A percentile compares a stretch with the other conserved stretches of the same genome.
These are phyloP conservation scores for Xylophagus ater DNA, from an alignment of 2,888 invertebrate species.

Conservation along the genomic window DNA sequence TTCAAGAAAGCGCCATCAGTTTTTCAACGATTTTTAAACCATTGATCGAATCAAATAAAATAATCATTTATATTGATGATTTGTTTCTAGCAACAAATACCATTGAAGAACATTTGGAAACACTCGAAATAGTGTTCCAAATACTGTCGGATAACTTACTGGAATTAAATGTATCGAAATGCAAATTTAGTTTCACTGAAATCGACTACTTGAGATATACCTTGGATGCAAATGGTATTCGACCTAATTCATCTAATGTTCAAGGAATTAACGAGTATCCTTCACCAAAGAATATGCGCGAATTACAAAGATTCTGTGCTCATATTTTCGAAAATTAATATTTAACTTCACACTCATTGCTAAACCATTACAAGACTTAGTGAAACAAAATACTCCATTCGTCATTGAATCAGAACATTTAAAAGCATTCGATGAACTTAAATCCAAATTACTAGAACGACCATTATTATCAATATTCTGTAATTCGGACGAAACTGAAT, in stretches of 20 bases:
- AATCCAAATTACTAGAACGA: too few relatives aligned
- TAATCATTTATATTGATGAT: constrained; percentile 1
- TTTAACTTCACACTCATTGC: background rate
- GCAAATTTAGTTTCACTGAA: constrained; percentile 6
- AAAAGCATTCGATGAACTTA: too few relatives aligned
- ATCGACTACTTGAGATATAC: constrained; percentile 4
- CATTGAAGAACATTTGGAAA: background rate
- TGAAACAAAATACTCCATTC: constrained; percentile 1
- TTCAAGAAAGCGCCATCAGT: too few relatives aligned
- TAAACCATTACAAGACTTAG: constrained; percentile 5
- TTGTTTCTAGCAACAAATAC: background rate
- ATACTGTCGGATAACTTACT: too few relatives aligned
- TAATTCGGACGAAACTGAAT: too few relatives aligned
- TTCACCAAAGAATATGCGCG: constrained; percentile 1
- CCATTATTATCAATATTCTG: too few relatives aligned
- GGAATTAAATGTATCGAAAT: constrained; percentile 5
- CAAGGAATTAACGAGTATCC: constrained; percentile 2
- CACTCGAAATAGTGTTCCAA: background rate
- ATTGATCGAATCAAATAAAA: background rate
- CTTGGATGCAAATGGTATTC: background rate
- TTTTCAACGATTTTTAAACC: too few relatives aligned
- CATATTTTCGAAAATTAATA: constrained; percentile 7
- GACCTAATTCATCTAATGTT: background rate
- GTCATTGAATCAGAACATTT: too few relatives aligned
- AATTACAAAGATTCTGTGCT: too few relatives aligned